Evolutionary conservation across 2,113 vertebrate species (phyloP).

Genomic region (Catharus minimus): DNA sequence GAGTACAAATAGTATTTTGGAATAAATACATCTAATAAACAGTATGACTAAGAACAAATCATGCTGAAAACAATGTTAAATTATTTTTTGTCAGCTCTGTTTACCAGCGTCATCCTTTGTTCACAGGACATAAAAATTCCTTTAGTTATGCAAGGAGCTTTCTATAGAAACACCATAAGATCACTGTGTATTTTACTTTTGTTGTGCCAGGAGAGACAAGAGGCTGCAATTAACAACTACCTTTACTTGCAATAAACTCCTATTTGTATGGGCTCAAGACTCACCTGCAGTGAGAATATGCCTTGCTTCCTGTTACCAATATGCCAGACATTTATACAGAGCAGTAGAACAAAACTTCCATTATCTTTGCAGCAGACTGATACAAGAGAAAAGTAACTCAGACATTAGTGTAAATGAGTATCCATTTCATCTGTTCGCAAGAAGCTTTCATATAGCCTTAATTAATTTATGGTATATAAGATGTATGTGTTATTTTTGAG

Average conservation of each 20-base stretch:
- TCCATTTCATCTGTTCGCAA: background rate
- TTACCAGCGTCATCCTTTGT: background rate
- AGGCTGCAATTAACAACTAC: background rate
- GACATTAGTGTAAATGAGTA: background rate
- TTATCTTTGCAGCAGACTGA: background rate
- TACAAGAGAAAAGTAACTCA: background rate
- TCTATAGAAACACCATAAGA: background rate
- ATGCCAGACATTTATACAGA: background rate
- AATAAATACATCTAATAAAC: background rate
- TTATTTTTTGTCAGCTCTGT: background rate
- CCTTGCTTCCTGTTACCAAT: background rate
- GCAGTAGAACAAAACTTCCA: background rate
- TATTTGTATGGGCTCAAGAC: rapidly evolving
- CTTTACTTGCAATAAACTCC: background rate
- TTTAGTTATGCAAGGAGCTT: background rate
- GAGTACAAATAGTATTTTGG: background rate
- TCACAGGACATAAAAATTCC: background rate
- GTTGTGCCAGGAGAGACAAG: background rate
- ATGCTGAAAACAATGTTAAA: background rate
- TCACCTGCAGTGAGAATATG: background rate
- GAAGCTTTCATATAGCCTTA: background rate
- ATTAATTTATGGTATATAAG: background rate
- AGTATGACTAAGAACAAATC: background rate
- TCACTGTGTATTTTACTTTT: background rate
- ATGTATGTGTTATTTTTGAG: background rate